Evolutionary conservation across 2,113 vertebrate species (phyloP), one percentile per base, ranked within the genome.

Genomic region (Chaetodon auriga): DNA sequence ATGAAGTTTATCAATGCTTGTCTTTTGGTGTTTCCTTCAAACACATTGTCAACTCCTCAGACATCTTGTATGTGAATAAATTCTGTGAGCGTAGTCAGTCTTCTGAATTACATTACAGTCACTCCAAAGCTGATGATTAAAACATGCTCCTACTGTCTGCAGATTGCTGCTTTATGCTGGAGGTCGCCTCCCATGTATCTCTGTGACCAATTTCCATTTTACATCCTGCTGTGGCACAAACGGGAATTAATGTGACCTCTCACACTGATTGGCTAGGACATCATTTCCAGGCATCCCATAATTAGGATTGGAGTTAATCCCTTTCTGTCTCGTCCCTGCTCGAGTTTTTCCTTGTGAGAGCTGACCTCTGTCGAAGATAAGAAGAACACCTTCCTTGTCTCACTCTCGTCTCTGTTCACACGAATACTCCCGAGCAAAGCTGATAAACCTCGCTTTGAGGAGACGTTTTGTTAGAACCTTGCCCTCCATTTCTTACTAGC

Each of bases 291-390:
- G 80, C 80, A 13, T 84, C 73, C 66, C 68, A 6, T 93, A 95
- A 94, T 95, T 94, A 94, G 92, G 90, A 85, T 77, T 64, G 68
- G 76, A 90, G 78, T 89, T 94, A 95, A 95, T 95, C 94, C 93
- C 89, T 88, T 85, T 92, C 86, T 86, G 86, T 78, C 83, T 92
- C 38, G 80, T 93, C 89, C 83, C 83, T n/a, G 68, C 87, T 89
- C 85, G 79, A 91, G 86, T 87, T 82, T 92, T 92, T 90, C 88
- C 85, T 84, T 82, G 75, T 61, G 73, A 87, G 87, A 88, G 74
- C 68, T 93, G 93, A 95, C 94, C 94, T 94, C 90, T 73, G 89
- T 91, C 79, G 35, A 18, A 94, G 93, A 95, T 95, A 93, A 94
- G 90, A 80, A 77, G 85, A 75, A 77, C 90, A 90, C 92, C 92